phyloP scores from a whole-genome alignment of 1,140 invertebrate genomes.

The Pseudomyrmex cubaensis region DNA sequence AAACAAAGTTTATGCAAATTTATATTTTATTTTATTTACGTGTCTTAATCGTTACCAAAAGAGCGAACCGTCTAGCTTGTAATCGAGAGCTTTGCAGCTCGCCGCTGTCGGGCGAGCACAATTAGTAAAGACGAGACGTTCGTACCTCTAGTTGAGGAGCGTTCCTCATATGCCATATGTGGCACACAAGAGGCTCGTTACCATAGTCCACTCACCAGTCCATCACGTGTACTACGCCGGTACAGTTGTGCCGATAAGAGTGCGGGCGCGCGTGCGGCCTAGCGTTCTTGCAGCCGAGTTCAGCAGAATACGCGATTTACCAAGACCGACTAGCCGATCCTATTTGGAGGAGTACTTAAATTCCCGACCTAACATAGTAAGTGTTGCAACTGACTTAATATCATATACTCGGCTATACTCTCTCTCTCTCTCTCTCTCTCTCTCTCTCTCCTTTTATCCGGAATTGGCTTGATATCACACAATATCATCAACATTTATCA shows the following conservation, averaged over 20 bases:
- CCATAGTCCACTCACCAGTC: slow-evolving; percentile 81
- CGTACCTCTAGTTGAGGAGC: slow-evolving; percentile 80
- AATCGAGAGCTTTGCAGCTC: slow-evolving; percentile 22
- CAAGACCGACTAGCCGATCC: slow-evolving; percentile 86
- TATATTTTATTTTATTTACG: neutral
- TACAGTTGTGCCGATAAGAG: slow-evolving; percentile 80
- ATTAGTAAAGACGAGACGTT: slow-evolving; percentile 71
- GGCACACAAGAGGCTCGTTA: slow-evolving; percentile 88
- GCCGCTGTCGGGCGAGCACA: slow-evolving; percentile 14
- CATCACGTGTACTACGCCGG: slow-evolving; percentile 77
- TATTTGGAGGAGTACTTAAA: slow-evolving; percentile 91
- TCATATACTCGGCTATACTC: neutral
- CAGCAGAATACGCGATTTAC: slow-evolving; percentile 89
- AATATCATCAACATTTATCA: neutral
- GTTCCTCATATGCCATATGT: slow-evolving; percentile 86
- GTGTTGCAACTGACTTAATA: slow-evolving; percentile 68
- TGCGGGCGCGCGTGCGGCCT: slow-evolving; percentile 88
- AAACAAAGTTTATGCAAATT: neutral
- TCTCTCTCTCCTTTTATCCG: neutral
- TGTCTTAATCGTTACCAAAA: slow-evolving; percentile 10
- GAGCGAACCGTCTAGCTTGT: neutral
- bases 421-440: neutral
- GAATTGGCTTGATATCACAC: no score
- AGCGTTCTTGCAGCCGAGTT: slow-evolving; percentile 90
- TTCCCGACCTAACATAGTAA: slow-evolving; percentile 90